phyloP scores from a whole-genome alignment of 2,797 vertebrate species.

The Tamandua tetradactyla region DNA sequence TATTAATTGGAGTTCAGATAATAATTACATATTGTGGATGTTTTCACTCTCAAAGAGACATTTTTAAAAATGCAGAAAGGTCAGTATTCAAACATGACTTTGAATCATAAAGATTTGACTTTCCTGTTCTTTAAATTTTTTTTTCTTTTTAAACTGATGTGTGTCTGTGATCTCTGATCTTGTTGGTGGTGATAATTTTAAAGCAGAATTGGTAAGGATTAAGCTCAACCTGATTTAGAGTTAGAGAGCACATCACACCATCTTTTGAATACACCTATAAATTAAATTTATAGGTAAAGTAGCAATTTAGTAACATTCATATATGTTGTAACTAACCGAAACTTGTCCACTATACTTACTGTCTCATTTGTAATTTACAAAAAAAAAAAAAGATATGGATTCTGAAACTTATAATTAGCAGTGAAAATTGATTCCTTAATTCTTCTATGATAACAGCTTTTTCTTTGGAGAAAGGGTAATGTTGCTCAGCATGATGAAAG shows the following conservation, averaged over 20 bases:
- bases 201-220: conserved; percentile 15
- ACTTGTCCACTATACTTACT: background rate
- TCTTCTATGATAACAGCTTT: background rate
- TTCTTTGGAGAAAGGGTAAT: conserved; percentile 36
- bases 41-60: background rate
- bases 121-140: background rate
- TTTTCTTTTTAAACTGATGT: background rate
- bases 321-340: background rate
- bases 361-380: conserved; percentile 23
- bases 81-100: background rate
- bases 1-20: background rate
- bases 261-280: conserved; percentile 53
- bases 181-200: background rate
- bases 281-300: conserved; percentile 3
- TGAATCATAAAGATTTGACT: background rate
- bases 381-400: conserved; percentile 16
- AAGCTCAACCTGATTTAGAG: conserved; percentile 32
- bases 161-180: background rate
- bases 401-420: conserved; percentile 21
- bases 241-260: background rate
- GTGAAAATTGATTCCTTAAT: conserved; percentile 51
- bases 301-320: background rate
- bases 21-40: background rate
- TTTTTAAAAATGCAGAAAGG: background rate
- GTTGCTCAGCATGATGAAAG: background rate